phyloP scores from a whole-genome alignment of 2,888 invertebrate species.

The Gymnosoma rotundatum region DNA sequence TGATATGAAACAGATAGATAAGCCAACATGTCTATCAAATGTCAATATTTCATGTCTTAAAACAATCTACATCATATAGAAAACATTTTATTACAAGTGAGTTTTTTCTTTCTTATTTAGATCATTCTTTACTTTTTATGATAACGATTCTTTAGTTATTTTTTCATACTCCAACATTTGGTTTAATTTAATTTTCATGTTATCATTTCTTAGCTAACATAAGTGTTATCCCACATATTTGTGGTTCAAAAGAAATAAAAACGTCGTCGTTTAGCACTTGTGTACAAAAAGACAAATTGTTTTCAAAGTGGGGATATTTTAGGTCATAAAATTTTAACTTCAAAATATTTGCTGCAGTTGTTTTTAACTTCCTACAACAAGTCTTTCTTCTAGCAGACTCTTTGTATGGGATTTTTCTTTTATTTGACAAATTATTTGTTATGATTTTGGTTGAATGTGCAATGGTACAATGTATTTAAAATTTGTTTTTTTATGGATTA shows the following conservation, averaged over 20 bases:
- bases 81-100: not conserved
- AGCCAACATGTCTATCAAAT: conserved; percentile 59
- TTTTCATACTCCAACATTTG: conserved; percentile 15
- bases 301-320: conserved; percentile 14
- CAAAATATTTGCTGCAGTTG: conserved; percentile 16
- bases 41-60: conserved; percentile 23
- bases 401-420: not conserved
- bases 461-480: not conserved
- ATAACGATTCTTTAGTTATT: conserved; percentile 25
- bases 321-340: conserved; percentile 45
- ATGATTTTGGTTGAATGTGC: conserved; percentile 48
- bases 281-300: conserved; percentile 50
- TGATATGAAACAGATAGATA: conserved; percentile 60
- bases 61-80: not conserved
- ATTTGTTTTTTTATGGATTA: too few relatives aligned
- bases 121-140: not conserved
- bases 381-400: not conserved
- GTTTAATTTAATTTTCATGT: conserved; percentile 60
- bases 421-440: conserved; percentile 50
- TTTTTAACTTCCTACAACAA: conserved; percentile 6
- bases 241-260: conserved; percentile 2
- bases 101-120: not conserved
- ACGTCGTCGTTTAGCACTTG: conserved; percentile 44
- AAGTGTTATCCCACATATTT: conserved; percentile 33
- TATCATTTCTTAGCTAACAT: conserved; percentile 22